Conservation (phyloP, 1,140 invertebrate genomes). For the Lepidurus packardi region DNA sequence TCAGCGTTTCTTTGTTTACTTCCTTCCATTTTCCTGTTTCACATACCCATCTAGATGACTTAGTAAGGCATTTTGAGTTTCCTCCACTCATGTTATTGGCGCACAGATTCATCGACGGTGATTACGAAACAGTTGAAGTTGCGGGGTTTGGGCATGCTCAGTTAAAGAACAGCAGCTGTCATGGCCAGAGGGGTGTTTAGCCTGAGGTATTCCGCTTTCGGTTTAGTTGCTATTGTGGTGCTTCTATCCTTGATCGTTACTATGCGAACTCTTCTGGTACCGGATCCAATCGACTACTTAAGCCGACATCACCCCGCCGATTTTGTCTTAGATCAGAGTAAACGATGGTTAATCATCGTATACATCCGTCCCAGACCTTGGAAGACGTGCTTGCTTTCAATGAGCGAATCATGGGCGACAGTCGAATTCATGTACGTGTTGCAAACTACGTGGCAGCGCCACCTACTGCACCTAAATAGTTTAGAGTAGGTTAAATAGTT, state of each 20-base stretch:
- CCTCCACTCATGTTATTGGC: too few relatives aligned
- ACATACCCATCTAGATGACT: background rate
- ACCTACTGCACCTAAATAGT: constrained; percentile 50
- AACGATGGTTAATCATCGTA: constrained; percentile 49
- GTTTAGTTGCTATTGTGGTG: background rate
- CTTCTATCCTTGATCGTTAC: background rate
- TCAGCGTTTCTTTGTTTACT: background rate
- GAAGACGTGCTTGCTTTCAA: constrained; percentile 52
- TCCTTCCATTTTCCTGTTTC: background rate
- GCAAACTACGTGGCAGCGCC: constrained; percentile 44
- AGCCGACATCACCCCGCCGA: background rate
- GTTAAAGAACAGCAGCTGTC: too few relatives aligned
- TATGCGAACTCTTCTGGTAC: background rate
- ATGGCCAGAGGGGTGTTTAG: too few relatives aligned
- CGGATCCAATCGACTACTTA: background rate
- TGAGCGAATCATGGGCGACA: constrained; percentile 48
- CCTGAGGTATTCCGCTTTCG: too few relatives aligned
- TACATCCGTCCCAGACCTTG: constrained; percentile 51
- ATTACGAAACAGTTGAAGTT: too few relatives aligned
- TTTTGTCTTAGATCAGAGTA: background rate
- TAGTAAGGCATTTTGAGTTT: too few relatives aligned
- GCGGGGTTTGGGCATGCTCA: background rate
- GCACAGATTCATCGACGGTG: too few relatives aligned
- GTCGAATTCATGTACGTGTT: constrained; percentile 45
- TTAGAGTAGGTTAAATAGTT: too few relatives aligned